phyloP scores from a whole-genome alignment of 2,797 vertebrate genomes.

The Tapirus indicus region DNA sequence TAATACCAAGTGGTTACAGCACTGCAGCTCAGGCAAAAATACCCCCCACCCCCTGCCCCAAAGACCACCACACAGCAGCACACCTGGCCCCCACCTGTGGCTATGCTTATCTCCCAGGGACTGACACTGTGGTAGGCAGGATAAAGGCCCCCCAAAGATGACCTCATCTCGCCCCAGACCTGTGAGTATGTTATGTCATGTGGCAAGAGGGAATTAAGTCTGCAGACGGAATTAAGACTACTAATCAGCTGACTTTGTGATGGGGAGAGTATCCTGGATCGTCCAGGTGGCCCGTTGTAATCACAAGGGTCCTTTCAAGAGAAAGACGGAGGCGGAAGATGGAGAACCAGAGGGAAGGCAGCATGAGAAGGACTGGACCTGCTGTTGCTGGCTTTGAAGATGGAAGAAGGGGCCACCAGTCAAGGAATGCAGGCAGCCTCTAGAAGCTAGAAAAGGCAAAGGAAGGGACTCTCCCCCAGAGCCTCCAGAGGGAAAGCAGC shows the following conservation, averaged over 20 bases:
- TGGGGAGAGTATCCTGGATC: background rate
- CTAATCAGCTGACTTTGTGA: background rate
- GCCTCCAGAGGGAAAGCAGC: background rate
- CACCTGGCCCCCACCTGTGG: background rate
- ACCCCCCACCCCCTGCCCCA: background rate
- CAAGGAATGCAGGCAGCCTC: background rate
- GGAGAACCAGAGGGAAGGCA: background rate
- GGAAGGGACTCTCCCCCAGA: background rate
- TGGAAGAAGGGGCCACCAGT: background rate
- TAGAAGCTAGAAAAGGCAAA: background rate
- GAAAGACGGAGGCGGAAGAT: background rate
- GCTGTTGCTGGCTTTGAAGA: background rate
- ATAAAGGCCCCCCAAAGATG: background rate
- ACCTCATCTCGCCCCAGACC: background rate
- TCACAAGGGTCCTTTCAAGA: background rate
- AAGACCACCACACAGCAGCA: background rate
- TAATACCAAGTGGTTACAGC: background rate
- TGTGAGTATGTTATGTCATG: background rate
- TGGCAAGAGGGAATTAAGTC: background rate
- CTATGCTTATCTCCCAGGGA: background rate
- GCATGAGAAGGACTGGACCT: background rate
- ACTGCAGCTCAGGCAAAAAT: background rate
- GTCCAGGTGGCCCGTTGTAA: background rate
- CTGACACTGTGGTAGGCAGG: background rate
- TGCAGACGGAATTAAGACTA: background rate